These are phyloP conservation scores for Drosophila mimetica DNA, from an alignment of 2,888 invertebrate genomes.

Conservation along the genomic window DNA sequence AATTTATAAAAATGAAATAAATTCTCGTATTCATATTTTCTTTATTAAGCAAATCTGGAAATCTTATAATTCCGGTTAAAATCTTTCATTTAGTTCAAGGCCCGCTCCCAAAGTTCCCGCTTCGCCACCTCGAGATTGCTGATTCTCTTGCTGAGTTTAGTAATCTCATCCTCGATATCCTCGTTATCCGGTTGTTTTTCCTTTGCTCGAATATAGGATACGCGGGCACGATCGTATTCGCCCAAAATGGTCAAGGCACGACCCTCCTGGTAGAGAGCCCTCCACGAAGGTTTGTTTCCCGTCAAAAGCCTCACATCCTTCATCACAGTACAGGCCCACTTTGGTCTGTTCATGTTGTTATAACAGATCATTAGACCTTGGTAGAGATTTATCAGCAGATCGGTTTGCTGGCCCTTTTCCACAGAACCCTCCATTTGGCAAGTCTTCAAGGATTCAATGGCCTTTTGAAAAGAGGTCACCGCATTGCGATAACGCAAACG, in stretches of 20 bases:
- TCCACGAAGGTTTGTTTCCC: not conserved
- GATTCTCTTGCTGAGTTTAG: not conserved
- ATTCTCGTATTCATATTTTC: no score
- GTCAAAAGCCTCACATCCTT: not conserved
- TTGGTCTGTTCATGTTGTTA: not conserved
- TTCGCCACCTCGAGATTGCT: not conserved
- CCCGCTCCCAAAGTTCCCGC: not conserved
- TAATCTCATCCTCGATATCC: not conserved
- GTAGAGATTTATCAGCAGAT: not conserved
- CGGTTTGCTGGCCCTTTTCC: not conserved
- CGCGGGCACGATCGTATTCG: not conserved
- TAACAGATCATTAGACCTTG: not conserved
- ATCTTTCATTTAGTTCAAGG: not conserved
- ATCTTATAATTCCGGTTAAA: no score
- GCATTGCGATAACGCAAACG: not conserved
- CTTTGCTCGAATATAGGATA: not conserved
- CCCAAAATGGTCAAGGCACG: not conserved
- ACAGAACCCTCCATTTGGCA: not conserved
- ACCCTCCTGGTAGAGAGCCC: not conserved
- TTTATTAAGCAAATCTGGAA: no score
- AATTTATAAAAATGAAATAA: no score
- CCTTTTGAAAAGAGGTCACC: not conserved
- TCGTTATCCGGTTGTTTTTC: not conserved
- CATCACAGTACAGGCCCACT: not conserved
- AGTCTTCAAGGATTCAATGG: not conserved